A percentile compares a stretch with the other conserved stretches of the same genome.
These are phyloP conservation scores for Sula dactylatra DNA, from an alignment of 2,113 vertebrate species.

Conservation along the genomic window DNA sequence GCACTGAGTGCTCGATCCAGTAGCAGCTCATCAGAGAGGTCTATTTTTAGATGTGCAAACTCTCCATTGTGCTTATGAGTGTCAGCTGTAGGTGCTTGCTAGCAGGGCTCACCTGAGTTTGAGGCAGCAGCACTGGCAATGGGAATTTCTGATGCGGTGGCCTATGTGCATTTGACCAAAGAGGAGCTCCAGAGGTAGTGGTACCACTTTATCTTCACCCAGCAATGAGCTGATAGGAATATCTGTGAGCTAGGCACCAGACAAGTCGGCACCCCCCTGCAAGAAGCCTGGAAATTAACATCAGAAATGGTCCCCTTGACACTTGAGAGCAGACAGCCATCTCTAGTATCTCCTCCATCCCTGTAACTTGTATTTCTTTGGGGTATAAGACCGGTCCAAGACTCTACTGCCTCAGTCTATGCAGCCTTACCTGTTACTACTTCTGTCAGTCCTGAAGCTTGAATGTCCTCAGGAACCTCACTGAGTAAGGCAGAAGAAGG, in stretches of 20 bases:
- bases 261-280: not conserved
- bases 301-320: not conserved
- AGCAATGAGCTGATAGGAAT: not conserved
- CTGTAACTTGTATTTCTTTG: not conserved
- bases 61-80: not conserved
- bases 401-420: not conserved
- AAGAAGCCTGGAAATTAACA: not conserved
- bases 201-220: not conserved
- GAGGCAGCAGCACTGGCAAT: not conserved
- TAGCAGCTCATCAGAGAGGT: not conserved
- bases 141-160: not conserved
- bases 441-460: not conserved
- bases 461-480: not conserved
- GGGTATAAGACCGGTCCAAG: not conserved
- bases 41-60: too few species aligned
- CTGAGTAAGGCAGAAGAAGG: not conserved
- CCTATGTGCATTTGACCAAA: not conserved
- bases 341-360: not conserved
- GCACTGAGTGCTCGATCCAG: not conserved
- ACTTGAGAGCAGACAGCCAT: not conserved
- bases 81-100: not conserved
- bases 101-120: not conserved
- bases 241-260: not conserved
- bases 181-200: not conserved
- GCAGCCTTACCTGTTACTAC: not conserved